phyloP scores from a whole-genome alignment of 1,140 invertebrate genomes.

The Cephus cinctus region DNA sequence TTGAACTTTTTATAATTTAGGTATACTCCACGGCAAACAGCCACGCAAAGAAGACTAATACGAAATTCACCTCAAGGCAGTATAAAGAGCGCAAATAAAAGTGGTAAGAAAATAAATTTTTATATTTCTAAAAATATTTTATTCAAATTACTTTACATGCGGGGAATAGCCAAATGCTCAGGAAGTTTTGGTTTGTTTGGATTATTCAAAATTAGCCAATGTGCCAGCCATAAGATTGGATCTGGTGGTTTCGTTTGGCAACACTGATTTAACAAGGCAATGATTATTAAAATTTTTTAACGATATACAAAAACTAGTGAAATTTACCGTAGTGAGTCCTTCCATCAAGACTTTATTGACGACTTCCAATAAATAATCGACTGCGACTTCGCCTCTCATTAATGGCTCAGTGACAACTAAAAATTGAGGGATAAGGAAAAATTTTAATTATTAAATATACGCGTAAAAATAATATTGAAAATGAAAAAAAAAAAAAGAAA shows the following conservation, averaged over 20 bases:
- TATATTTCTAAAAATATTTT: too few relatives aligned
- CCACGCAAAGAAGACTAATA: constrained; percentile 11
- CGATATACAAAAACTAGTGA: not conserved
- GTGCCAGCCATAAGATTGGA: constrained; percentile 75
- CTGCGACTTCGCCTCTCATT: constrained; percentile 54
- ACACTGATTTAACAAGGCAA: constrained; percentile 25
- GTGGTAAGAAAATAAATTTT: constrained; percentile 26
- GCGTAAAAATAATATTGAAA: constrained; percentile 2
- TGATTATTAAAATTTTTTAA: not conserved
- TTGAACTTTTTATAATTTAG: constrained; percentile 25
- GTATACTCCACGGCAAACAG: constrained; percentile 25
- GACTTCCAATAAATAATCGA: constrained; percentile 67
- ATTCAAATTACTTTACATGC: constrained; percentile 39
- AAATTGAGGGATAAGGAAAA: constrained; percentile 19
- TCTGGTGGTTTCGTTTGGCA: constrained; percentile 71
- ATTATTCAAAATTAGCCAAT: constrained; percentile 75
- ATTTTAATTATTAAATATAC: constrained; percentile 6
- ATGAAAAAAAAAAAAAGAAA: constrained; percentile 2
- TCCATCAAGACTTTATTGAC: constrained; percentile 67
- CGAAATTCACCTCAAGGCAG: constrained; percentile 13
- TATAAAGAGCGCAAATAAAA: constrained; percentile 8
- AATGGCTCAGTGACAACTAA: constrained; percentile 65
- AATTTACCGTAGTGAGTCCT: constrained; percentile 64
- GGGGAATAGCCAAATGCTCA: constrained; percentile 37
- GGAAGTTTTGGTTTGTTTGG: constrained; percentile 67